Base-by-base conservation (phyloP, 1,140 invertebrate genomes). In the Papilio polytes region DNA sequence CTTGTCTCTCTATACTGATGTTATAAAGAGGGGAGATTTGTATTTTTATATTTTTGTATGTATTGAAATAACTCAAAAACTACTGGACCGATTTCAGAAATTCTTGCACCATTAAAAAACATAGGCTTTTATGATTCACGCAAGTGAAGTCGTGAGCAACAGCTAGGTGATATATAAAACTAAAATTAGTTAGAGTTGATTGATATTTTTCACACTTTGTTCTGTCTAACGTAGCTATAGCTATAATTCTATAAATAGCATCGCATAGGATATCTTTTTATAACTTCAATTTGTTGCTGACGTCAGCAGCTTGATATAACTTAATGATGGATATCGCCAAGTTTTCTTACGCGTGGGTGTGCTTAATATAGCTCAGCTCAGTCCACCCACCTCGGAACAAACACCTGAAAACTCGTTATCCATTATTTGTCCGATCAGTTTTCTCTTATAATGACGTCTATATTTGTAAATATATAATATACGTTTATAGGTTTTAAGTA, bases 271-370 rank as follows among this genome's bases (percentile, higher is more conserved):
- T 63, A 63, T 70, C 59, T 66, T 70, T 70, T 70, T 70, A 70
- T 70, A 70, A 70, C 22, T 10, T 18, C 13, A 31, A 70, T 7
- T 70, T 31, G 15, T 70, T 36, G 22, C 59, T 63, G 63, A 70
- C 63, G 63, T 70, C 63, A 70, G 22, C 22, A 31, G 26, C 63
- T 26, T 9, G 20, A 26, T 70, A 70, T 70, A 3, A 31, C 26
- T 70, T 31, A 70, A 70, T 70, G 63, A 70, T 70, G 12, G 12
- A 70, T 31, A 31, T 26, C 59, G 59, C 13, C 13, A 70, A 36
- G 22, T 70, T 70, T 70, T 36, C 22, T 70, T 31, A 70, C 12
- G 63, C 63, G 63, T 70, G 63, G 63, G 63, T 70, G 26, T 26
- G 7, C 22, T 63, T 20, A 9, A 59, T 20, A 63, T 26, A 22